These are phyloP conservation scores for Hipposideros armiger DNA, from an alignment of 2,113 vertebrate genomes.

Conservation along the genomic window DNA sequence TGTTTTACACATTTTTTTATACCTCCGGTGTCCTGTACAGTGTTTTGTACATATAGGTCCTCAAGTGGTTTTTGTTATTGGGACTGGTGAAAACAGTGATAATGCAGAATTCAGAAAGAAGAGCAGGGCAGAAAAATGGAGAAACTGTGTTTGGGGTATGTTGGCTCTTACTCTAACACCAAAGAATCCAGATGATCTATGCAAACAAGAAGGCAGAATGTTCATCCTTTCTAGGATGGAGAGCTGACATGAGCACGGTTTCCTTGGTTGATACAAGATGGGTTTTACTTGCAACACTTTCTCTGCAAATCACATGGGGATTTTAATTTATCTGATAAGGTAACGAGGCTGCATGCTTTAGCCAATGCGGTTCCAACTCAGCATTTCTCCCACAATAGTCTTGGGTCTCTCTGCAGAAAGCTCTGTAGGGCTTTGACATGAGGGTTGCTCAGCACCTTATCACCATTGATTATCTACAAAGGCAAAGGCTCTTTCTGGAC, in stretches of 20 bases:
- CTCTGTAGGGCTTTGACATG: neutral
- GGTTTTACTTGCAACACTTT: conserved; percentile 3
- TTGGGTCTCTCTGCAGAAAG: neutral
- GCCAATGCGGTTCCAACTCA: neutral
- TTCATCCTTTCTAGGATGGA: neutral
- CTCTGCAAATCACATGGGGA: neutral
- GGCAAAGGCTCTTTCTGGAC: neutral
- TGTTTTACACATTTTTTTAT: neutral
- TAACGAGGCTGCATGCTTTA: neutral
- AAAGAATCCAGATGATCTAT: neutral
- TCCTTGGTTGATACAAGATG: neutral
- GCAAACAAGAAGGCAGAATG: neutral
- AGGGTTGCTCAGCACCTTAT: neutral
- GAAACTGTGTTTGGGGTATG: neutral
- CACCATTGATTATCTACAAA: neutral
- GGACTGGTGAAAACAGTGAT: neutral
- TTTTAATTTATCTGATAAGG: neutral
- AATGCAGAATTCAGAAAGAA: neutral
- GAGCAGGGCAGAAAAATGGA: neutral
- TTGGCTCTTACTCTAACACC: neutral
- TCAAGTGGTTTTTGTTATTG: neutral
- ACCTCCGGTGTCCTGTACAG: neutral
- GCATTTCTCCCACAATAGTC: neutral
- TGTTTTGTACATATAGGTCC: neutral
- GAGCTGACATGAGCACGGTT: neutral